These are phyloP conservation scores for Drosophila arizonae DNA, from an alignment of 1,140 invertebrate genomes.

Conservation along the genomic window DNA sequence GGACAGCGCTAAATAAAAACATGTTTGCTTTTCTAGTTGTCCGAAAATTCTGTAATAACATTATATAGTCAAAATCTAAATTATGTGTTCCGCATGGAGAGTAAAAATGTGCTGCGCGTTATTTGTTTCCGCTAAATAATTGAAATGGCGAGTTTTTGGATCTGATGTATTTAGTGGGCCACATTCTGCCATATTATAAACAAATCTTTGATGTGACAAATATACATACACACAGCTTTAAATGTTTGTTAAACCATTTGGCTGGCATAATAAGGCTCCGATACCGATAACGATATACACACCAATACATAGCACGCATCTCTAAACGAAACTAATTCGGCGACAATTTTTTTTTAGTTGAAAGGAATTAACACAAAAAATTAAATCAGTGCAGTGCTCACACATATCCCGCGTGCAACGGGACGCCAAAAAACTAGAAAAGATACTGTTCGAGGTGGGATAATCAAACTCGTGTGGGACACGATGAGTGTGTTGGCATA, in stretches of 20 bases:
- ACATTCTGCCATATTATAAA: background rate
- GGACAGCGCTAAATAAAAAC: constrained; percentile 22
- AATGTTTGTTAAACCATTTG: constrained; percentile 21
- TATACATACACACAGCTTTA: constrained; percentile 9
- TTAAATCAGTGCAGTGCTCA: constrained; percentile 36
- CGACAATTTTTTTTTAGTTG: constrained; percentile 52
- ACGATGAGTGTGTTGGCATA: constrained; percentile 80
- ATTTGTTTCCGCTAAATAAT: background rate
- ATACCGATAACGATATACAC: constrained; percentile 49
- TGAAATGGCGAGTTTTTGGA: background rate
- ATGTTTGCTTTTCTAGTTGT: constrained; percentile 23
- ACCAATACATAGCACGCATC: constrained; percentile 37
- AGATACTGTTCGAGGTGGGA: constrained; percentile 18
- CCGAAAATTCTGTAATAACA: constrained; percentile 9
- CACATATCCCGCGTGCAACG: constrained; percentile 24
- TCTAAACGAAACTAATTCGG: constrained; percentile 56
- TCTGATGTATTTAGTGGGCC: background rate
- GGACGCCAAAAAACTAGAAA: constrained; percentile 27
- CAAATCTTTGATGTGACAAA: constrained; percentile 2
- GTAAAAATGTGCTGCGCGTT: constrained; percentile 1
- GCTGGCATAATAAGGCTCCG: constrained; percentile 9
- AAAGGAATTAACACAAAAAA: constrained; percentile 33
- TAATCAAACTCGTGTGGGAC: constrained; percentile 37
- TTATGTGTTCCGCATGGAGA: background rate
- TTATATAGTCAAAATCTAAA: constrained; percentile 4